Base-by-base conservation (phyloP, 2,113 vertebrate species). In the Takifugu flavidus region DNA sequence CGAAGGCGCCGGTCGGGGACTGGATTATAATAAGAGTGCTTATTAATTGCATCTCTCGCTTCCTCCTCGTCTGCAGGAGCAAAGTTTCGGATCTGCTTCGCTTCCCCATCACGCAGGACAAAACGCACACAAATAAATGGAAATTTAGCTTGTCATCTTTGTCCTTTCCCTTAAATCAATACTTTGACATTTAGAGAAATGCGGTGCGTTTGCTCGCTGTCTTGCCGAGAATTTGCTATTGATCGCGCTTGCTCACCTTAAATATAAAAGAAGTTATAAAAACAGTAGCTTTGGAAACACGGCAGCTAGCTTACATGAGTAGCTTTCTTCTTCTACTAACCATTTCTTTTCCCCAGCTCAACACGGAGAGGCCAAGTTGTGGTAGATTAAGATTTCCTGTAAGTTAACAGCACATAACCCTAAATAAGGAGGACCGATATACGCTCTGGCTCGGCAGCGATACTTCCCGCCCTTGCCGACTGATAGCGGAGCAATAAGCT, bases 21-120 rank as follows among this genome's bases (percentile, higher is more conserved):
- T 72, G 86, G 87, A 89, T 89, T 88, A 85, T 87, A 86, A 65
- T 70, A 75, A 80, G 82, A 82, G 77, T 66, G 84, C 78, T 82
- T 84, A 83, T 86, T 82, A 79, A 84, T 75, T 83, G 78, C 75
- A 62, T 83, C 74, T 82, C 60, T 67, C 56, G 55, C 78, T 75
- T 76, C 82, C 56, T 71, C 69, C 72, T 77, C 20, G 20, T 20
- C 59, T 57, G 59, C 56, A 64, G 68, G 71, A 70, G 74, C 70
- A 34, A 67, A 43, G 53, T 44, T 74, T 59, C 58, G 74, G 81
- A 74, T 70, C 82, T 74, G 66, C 73, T 39, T 39, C 8, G 7
- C 2, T 39, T 39, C 34, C 8, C 11, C 11, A 6, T 39, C 34
- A 39, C 34, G 34, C 34, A 39, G 34, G 11, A 39, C 34, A 39